Conservation (phyloP, 2,113 vertebrate genomes). For the Fregata magnificens region DNA sequence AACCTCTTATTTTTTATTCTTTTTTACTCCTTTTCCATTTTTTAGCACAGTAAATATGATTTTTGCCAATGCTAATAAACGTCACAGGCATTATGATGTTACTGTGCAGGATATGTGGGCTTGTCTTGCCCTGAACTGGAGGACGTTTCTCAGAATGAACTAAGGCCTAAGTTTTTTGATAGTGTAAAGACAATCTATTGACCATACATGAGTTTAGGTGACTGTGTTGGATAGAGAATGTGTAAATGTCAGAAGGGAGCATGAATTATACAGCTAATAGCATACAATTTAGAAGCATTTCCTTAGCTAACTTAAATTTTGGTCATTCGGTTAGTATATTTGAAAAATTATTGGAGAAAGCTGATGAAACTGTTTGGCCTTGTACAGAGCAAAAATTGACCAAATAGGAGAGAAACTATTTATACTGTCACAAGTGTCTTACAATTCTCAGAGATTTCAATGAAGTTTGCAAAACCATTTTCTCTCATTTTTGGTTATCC, state of each 20-base stretch:
- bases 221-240: neutral
- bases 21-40: neutral
- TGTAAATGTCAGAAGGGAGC: neutral
- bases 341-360: neutral
- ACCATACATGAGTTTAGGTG: neutral
- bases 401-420: neutral
- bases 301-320: neutral
- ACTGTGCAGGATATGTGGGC: neutral
- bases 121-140: neutral
- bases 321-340: neutral
- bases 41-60: neutral
- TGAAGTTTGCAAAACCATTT: neutral
- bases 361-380: neutral
- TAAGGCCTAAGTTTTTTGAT: neutral
- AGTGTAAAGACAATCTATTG: neutral
- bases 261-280: neutral
- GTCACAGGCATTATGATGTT: neutral
- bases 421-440: neutral
- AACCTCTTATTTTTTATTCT: neutral
- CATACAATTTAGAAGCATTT: neutral
- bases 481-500: neutral
- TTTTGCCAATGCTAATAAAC: neutral
- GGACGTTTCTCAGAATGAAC: neutral
- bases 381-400: neutral
- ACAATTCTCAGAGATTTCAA: neutral